Percentiles rank a stretch among this genome's conserved stretches.
These are phyloP conservation scores for Mormyrops boulengeri DNA, from an alignment of 2,797 vertebrate species.

Conservation along the genomic window DNA sequence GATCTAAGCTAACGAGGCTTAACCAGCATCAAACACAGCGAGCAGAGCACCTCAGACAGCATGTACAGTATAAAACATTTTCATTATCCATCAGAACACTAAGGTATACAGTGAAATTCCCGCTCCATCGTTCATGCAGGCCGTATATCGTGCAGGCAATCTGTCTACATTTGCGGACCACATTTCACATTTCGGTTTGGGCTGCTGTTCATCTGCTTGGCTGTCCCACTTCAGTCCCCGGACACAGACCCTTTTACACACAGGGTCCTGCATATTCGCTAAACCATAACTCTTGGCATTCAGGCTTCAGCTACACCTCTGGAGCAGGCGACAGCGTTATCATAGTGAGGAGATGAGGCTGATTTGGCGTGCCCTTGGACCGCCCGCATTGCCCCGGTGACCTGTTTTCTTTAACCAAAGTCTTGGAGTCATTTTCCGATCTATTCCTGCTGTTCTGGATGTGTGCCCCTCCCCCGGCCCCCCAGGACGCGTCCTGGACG, in stretches of 20 bases:
- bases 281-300: slow-evolving; percentile 16
- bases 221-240: slow-evolving; percentile 24
- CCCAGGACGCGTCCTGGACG: not conserved
- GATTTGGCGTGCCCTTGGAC: not conserved
- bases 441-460: not conserved
- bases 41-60: not conserved
- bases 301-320: not conserved
- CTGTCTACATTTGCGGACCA: slow-evolving; percentile 10
- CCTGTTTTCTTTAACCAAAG: not conserved
- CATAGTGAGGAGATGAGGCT: not conserved
- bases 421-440: not conserved
- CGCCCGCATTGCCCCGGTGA: not conserved
- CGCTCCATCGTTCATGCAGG: not conserved
- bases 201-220: slow-evolving; percentile 35
- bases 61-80: slow-evolving; percentile 7
- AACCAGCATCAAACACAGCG: not conserved
- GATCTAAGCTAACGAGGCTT: not conserved
- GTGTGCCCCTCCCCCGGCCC: not conserved
- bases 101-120: slow-evolving; percentile 18
- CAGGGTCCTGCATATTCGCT: slow-evolving; percentile 17
- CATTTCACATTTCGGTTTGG: slow-evolving; percentile 23
- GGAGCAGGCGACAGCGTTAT: not conserved
- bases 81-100: slow-evolving; percentile 18
- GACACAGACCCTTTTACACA: slow-evolving; percentile 19
- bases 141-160: not conserved